phyloP scores from a whole-genome alignment of 2,888 invertebrate genomes.

The Pachycephus smyrnensis region DNA sequence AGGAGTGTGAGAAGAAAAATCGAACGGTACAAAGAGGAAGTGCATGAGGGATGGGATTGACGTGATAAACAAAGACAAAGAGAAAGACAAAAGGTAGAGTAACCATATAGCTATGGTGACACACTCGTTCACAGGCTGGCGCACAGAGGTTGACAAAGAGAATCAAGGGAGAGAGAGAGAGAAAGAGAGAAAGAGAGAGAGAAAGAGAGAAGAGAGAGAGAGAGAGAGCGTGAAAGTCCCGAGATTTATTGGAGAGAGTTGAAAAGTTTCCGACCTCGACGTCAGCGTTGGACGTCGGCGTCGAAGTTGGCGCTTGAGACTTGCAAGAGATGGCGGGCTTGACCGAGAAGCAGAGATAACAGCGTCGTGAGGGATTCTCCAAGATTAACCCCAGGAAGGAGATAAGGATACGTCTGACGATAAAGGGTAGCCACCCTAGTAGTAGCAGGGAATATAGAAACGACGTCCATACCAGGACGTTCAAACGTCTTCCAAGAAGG shows the following conservation, averaged over 20 bases:
- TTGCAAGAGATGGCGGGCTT: constrained; percentile 16
- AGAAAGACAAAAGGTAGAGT: constrained; percentile 21
- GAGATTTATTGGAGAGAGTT: constrained; percentile 57
- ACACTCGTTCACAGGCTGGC: not conserved
- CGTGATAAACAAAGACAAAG: constrained; percentile 19
- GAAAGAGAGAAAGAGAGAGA: constrained; percentile 21
- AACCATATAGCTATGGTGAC: constrained; percentile 2
- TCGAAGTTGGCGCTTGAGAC: constrained; percentile 30
- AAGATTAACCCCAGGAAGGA: constrained; percentile 45
- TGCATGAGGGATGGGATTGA: not conserved
- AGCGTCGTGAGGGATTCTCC: constrained; percentile 45
- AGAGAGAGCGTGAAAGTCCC: constrained; percentile 32
- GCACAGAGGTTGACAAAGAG: constrained; percentile 16
- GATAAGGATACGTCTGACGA: constrained; percentile 20
- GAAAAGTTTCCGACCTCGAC: constrained; percentile 48
- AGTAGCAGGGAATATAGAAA: constrained; percentile 23
- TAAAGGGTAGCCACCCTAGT: constrained; percentile 10
- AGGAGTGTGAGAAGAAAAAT: not conserved
- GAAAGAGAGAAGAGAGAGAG: constrained; percentile 12
- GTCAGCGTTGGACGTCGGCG: constrained; percentile 14
- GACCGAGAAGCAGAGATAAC: constrained; percentile 44
- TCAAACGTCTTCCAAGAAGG: not conserved
- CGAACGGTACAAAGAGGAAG: not conserved
- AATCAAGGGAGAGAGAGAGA: constrained; percentile 17
- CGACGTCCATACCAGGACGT: not conserved